A percentile compares a stretch with the other conserved stretches of the same genome.
Evolutionary conservation across 2,888 invertebrate species (phyloP).

Genomic region (Agonum fuliginosum): DNA sequence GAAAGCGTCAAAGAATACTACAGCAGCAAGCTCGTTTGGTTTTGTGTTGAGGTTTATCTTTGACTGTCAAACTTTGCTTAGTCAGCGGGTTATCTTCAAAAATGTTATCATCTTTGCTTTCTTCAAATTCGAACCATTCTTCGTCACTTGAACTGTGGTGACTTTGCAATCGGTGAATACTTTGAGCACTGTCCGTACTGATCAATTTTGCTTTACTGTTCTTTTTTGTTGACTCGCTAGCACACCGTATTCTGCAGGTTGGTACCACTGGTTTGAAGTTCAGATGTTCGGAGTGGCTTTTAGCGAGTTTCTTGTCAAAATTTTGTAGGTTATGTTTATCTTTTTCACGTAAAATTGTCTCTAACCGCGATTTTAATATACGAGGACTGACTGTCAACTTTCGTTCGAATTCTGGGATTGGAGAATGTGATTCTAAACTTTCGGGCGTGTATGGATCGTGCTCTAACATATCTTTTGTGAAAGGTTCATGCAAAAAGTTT

Average conservation of each 20-base stretch:
- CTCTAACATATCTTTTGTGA: constrained; percentile 72
- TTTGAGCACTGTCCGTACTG: constrained; percentile 64
- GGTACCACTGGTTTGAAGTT: neutral
- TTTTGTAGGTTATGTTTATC: neutral
- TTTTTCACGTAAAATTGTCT: constrained; percentile 71
- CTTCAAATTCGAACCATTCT: constrained; percentile 73
- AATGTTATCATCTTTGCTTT: constrained; percentile 40
- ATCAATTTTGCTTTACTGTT: constrained; percentile 63
- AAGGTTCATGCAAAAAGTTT: constrained; percentile 75
- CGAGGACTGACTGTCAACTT: constrained; percentile 76
- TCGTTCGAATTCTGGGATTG: constrained; percentile 71
- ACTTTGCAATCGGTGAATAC: constrained; percentile 69
- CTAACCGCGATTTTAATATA: constrained; percentile 78
- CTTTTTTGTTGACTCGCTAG: constrained; percentile 68
- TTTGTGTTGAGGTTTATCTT: constrained; percentile 7
- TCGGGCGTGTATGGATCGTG: constrained; percentile 90
- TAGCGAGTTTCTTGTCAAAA: neutral
- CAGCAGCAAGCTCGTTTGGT: constrained; percentile 25
- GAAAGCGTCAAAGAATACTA: neutral
- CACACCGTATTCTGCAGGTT: constrained; percentile 24
- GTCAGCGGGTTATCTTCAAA: neutral
- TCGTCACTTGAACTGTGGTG: constrained; percentile 73
- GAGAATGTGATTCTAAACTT: constrained; percentile 85
- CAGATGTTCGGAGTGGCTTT: constrained; percentile 39
- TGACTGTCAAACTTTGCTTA: neutral